A percentile compares a stretch with the other conserved stretches of the same genome.
Evolutionary conservation across 2,797 vertebrate genomes (phyloP).

Genomic region (Sus cebifrons): DNA sequence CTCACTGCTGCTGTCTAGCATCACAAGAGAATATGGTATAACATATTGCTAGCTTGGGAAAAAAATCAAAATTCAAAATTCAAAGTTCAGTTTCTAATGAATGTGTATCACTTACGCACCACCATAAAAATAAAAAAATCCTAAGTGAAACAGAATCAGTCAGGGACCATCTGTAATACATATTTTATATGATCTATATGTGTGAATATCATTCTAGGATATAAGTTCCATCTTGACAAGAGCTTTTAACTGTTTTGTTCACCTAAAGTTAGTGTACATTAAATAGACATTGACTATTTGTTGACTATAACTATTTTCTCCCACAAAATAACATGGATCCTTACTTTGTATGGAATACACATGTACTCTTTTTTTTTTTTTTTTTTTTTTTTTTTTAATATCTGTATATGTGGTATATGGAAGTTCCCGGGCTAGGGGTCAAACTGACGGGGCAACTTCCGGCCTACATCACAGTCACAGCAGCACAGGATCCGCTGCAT

Average conservation of each 20-base stretch:
- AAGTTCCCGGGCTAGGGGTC: too few relatives aligned
- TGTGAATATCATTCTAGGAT: neutral
- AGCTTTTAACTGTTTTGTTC: neutral
- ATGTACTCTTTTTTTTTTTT: too few relatives aligned
- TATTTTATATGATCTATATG: neutral
- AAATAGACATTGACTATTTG: neutral
- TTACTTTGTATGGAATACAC: neutral
- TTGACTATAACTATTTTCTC: neutral
- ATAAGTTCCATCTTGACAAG: neutral
- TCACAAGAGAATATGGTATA: neutral
- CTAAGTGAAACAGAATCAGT: neutral
- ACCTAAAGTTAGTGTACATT: neutral
- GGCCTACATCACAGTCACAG: too few relatives aligned
- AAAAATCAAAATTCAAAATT: neutral
- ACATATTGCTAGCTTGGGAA: neutral
- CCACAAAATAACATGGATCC: neutral
- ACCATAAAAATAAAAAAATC: neutral
- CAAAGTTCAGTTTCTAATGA: neutral
- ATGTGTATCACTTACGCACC: neutral
- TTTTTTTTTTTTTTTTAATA: too few relatives aligned
- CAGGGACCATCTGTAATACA: neutral
- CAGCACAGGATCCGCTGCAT: too few relatives aligned
- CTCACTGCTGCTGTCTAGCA: neutral
- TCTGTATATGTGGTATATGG: too few relatives aligned
- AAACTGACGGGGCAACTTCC: too few relatives aligned